Evolutionary conservation across 2,888 invertebrate species (phyloP), one percentile per base, ranked within the genome.

Genomic region (Lissocephala sabroskyi): DNA sequence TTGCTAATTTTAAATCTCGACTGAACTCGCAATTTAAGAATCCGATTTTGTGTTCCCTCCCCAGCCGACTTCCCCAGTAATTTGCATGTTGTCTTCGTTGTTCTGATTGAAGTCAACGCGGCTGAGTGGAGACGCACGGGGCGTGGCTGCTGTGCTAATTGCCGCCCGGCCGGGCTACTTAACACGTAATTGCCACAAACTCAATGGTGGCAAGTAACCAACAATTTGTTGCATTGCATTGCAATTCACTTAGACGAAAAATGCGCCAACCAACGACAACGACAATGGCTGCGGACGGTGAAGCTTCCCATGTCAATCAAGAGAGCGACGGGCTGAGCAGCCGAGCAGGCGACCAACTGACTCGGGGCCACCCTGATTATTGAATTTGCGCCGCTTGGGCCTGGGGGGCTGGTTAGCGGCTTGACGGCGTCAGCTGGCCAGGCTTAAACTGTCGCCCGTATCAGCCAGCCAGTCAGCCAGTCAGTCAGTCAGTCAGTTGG

Each of bases 281-380:
- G 7, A 23, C 23, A 23, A 23, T 56, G 57, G 61, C n/a, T n/a
- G n/a, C n/a, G n/a, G n/a, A n/a, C n/a, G n/a, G n/a, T n/a, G n/a
- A n/a, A n/a, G n/a, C 49, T 71, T 73, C 71, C 75, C 71, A 73
- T 73, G 71, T 71, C 71, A 73, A 71, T 73, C 75, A n/a, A n/a
- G n/a, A n/a, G n/a, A n/a, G n/a, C n/a, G n/a, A n/a, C n/a, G n/a
- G n/a, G n/a, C n/a, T n/a, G n/a, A 7, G 23, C 23, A 23, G 23
- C 7, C 4, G 7, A 7, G 7, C 23, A 23, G 23, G 47, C 44
- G 23, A 5, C 4, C 3, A 7, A 23, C 23, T 5, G 23, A 45
- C 44, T 54, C 48, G 67, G 56, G 55, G 7, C 23, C 23, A 23
- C 23, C 23, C 58, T 65, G 62, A 71, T 67, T 65, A 67, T 71